These are phyloP conservation scores for Ptyas mucosa DNA, from an alignment of 2,113 vertebrate species.

Conservation along the genomic window DNA sequence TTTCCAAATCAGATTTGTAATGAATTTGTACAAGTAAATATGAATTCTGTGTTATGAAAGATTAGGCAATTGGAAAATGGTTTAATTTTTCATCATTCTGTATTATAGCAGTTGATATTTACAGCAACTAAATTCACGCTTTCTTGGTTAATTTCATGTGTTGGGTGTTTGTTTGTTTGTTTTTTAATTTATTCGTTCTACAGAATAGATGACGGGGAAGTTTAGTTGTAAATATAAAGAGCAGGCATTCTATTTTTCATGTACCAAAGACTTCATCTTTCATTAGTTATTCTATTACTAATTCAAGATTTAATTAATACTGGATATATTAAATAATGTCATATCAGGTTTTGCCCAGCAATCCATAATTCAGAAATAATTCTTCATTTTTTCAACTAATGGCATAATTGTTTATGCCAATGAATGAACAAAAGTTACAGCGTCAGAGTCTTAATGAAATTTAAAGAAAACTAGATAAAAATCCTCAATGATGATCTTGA, in stretches of 20 bases:
- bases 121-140: background rate
- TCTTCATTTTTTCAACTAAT: background rate
- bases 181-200: conserved; percentile 10
- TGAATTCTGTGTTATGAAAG: background rate
- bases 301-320: conserved; percentile 15
- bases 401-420: conserved; percentile 5
- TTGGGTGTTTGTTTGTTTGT: background rate
- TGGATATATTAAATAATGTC: conserved; percentile 30
- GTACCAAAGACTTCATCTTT: background rate
- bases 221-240: background rate
- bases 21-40: conserved; percentile 18
- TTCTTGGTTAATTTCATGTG: background rate
- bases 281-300: conserved; percentile 28
- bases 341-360: conserved; percentile 3
- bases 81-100: conserved; percentile 7
- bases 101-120: background rate
- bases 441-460: background rate
- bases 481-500: conserved; percentile 10
- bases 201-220: conserved; percentile 11
- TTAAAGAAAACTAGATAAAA: conserved; percentile 34
- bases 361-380: background rate
- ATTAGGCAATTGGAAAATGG: background rate
- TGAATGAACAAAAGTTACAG: background rate
- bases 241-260: conserved; percentile 16
- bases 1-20: conserved; percentile 5